Base-by-base conservation (phyloP, 2,888 invertebrate species). In the Hoplodrina ambigua region DNA sequence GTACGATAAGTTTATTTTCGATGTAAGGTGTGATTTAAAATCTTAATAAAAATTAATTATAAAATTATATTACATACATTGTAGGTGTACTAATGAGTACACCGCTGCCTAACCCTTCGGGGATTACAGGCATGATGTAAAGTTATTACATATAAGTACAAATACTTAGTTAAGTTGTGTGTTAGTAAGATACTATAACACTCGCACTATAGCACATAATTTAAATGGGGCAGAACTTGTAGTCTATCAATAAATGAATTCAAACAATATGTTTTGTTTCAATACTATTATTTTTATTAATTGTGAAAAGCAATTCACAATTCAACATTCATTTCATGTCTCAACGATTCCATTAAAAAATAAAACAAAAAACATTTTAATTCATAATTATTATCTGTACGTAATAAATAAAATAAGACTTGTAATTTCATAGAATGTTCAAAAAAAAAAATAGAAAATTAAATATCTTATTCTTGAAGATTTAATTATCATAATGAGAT, bases 231-330 rank as follows among this genome's bases (percentile, higher is more conserved):
- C 86, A 88, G 88, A 87, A 87, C 68, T 67, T 54, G 44, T 60
- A 67, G 57, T 49, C 37, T 17, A 64, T 11, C 55, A 65, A 81
- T 78, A 72, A 74, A 78, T 66, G 52, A 86, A 89, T 90, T 88
- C 84, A 92, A 90, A 90, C 78, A 78, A 33, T 10, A 15, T n/a
- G 37, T 79, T 46, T 46, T 74, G 68, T 85, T 85, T 87, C 73
- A 90, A 90, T 91, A 89, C 87, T 46, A 46, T 46, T 46, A 46
- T 46, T 92, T 94, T 94, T 94, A 93, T 92, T 94, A 88, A 92
- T 90, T 88, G 93, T 92, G 92, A 92, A 93, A 89, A 85, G 83
- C 85, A 89, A 85, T 89, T 78, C 92, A 93, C 91, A 90, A 90
- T 88, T 88, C 88, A 91, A 90, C 89, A 90, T 89, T 86, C 87